A percentile compares a stretch with the other conserved stretches of the same genome.
Evolutionary conservation across 2,113 vertebrate species (phyloP).

Genomic region (Conger conger): DNA sequence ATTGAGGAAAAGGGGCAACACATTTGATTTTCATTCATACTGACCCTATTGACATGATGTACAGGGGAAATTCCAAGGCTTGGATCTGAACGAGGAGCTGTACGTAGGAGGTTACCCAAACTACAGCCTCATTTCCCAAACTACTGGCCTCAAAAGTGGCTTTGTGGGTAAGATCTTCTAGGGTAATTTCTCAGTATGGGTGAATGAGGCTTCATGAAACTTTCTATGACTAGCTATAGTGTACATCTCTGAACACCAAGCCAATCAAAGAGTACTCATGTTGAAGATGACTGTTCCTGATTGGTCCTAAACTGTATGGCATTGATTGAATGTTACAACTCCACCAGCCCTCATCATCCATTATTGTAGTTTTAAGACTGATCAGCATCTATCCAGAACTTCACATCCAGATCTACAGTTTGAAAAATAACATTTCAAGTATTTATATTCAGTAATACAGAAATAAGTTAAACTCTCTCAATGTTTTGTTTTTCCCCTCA

Average conservation of each 20-base stretch:
- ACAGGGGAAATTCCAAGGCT: slow-evolving; percentile 93
- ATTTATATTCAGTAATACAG: not conserved
- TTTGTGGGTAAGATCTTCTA: slow-evolving; percentile 80
- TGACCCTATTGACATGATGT: not conserved
- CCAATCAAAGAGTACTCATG: not conserved
- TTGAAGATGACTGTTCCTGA: not conserved
- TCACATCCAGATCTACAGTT: not conserved
- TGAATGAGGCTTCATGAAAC: not conserved
- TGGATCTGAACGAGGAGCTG: slow-evolving; percentile 93
- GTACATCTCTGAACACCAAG: not conserved
- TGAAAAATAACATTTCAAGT: not conserved
- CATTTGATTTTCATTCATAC: not conserved
- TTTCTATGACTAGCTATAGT: not conserved
- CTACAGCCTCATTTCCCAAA: slow-evolving; percentile 77
- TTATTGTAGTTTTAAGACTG: not conserved
- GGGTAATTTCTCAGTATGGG: not conserved
- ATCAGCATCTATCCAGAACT: not conserved
- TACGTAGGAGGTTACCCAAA: slow-evolving; percentile 91
- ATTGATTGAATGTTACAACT: not conserved
- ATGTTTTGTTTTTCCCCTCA: slow-evolving; percentile 44
- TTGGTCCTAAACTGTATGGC: not conserved
- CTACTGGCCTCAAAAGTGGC: slow-evolving; percentile 77
- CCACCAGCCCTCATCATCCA: not conserved
- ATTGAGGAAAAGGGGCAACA: not conserved
- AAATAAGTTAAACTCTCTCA: not conserved